Evolutionary conservation across 2,113 vertebrate species (phyloP), one percentile per base, ranked within the genome.

Genomic region (Oreamnos americanus): DNA sequence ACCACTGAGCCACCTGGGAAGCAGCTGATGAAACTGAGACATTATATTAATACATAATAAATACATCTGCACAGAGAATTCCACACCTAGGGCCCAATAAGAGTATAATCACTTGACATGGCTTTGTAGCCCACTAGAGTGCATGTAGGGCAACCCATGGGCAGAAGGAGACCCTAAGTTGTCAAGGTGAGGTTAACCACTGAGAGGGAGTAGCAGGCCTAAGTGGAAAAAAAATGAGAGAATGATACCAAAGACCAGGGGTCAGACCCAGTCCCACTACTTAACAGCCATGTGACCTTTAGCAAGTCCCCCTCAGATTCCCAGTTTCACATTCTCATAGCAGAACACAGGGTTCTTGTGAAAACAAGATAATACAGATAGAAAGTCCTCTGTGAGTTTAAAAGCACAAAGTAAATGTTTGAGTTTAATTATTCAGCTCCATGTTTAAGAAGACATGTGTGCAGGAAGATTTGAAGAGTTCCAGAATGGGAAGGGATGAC

Each of bases 371-470:
- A 90, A 85, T 94, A 94, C 67, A 85, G 90, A 94, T 21, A n/a
- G 83, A 62, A 94, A 90, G 74, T 83, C 95, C 62, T 90, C 90
- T 95, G 94, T 67, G 93, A 96, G 62, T 91, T 90, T 90, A 85
- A 96, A 92, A 97, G 94, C 47, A 76, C 92, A 96, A 95, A 97
- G 87, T 96, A 94, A 97, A 98, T 95, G 87, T 96, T 97, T 97
- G 97, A 92, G 49, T 96, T 98, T 96, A 96, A 97, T 98, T 94
- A 96, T 95, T 97, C 53, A 96, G 62, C 57, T 94, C 90, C 67
- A 1, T 87, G 78, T 97, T 96, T 87, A 92, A 96, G 49, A 74
- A 81, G 13, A 82, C 97, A 89, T 67, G 58, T 88, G 47, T 94
- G 26, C 87, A 33, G 45, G 45, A 93, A 90, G 62, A 91, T 90